Conservation (phyloP, 2,797 vertebrate species). For the Crenichthys baileyi region DNA sequence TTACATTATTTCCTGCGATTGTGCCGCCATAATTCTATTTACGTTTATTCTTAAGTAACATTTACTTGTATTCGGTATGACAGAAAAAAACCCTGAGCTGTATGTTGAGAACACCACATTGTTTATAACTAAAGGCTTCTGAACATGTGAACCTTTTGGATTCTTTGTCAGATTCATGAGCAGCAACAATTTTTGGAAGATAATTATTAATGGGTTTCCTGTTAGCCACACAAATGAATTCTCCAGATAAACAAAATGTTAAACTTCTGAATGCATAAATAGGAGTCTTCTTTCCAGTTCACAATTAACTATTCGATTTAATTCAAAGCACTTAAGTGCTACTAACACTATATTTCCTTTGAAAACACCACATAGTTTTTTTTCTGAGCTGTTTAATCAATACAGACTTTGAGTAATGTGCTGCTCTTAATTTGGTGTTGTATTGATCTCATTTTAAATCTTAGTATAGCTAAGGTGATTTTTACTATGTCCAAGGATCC, state of each 20-base stretch:
- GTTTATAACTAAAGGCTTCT: background rate
- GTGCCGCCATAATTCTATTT: background rate
- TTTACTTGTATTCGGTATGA: background rate
- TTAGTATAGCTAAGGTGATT: background rate
- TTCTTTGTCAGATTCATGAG: background rate
- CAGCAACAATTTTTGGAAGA: background rate
- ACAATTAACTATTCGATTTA: no score
- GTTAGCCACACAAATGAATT: background rate
- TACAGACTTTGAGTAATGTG: background rate
- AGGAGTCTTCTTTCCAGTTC: no score
- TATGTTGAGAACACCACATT: background rate
- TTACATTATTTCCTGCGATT: background rate
- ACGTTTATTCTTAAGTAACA: background rate
- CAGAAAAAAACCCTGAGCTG: background rate
- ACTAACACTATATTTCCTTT: background rate
- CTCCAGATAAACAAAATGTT: background rate
- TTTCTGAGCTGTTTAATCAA: background rate
- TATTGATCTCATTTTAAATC: background rate
- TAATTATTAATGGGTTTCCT: background rate
- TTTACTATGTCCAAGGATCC: background rate
- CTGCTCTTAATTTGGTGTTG: background rate
- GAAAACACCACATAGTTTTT: background rate
- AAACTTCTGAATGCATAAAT: background rate
- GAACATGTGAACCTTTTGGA: background rate
- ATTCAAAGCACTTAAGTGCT: background rate